phyloP scores from a whole-genome alignment of 1,140 invertebrate genomes.

The Calephelis virginiensis region DNA sequence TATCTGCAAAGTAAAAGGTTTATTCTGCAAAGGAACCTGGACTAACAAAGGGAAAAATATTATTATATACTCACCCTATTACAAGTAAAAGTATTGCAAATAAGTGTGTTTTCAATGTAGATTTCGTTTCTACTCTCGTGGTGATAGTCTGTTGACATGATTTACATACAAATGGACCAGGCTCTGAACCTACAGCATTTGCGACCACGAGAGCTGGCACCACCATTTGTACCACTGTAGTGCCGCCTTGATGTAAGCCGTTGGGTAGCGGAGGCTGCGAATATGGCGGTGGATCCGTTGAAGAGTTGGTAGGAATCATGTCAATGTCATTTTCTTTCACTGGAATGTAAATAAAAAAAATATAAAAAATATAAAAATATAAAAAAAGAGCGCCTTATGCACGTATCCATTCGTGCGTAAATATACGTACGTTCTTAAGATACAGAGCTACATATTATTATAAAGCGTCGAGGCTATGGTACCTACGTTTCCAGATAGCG shows the following conservation, averaged over 20 bases:
- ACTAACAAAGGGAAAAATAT: too few species aligned
- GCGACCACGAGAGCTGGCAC: constrained; percentile 17
- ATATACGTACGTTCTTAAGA: too few species aligned
- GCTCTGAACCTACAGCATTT: not conserved
- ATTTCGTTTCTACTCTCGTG: constrained; percentile 56
- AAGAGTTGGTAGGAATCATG: constrained; percentile 18
- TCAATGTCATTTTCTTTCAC: constrained; percentile 25
- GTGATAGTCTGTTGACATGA: constrained; percentile 39
- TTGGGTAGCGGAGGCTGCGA: constrained; percentile 24
- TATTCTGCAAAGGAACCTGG: too few species aligned
- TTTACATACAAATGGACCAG: not conserved
- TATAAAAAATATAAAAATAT: not conserved
- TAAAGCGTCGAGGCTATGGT: too few species aligned
- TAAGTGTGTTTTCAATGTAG: constrained; percentile 78
- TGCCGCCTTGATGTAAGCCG: not conserved
- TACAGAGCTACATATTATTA: too few species aligned
- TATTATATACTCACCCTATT: constrained; percentile 60
- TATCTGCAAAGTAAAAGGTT: too few species aligned
- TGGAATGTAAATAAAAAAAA: constrained; percentile 23
- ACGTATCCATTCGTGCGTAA: too few species aligned
- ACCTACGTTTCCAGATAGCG: too few species aligned
- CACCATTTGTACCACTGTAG: constrained; percentile 22
- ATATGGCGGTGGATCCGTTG: constrained; percentile 33
- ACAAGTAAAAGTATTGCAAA: constrained; percentile 78
- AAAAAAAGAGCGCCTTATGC: too few species aligned